These are phyloP conservation scores for Cervus canadensis DNA, from an alignment of 2,113 vertebrate species.

Conservation along the genomic window DNA sequence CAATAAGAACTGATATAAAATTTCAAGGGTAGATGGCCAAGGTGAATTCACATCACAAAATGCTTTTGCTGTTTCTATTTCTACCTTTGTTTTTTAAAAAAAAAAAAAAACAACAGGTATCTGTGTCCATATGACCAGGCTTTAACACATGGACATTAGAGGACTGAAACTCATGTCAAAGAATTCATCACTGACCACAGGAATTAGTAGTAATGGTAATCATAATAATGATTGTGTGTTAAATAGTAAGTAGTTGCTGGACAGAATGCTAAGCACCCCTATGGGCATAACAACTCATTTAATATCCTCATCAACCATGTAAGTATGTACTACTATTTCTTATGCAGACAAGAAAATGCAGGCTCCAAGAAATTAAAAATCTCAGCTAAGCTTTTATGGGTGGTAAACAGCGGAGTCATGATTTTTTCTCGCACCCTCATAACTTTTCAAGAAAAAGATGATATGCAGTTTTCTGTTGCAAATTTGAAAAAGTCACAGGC, in stretches of 20 bases:
- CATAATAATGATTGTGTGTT: background rate
- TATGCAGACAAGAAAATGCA: background rate
- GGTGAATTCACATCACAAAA: background rate
- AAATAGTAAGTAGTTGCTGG: background rate
- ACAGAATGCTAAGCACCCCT: background rate
- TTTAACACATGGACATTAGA: background rate
- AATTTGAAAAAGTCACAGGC: conserved; percentile 41
- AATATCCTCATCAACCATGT: background rate
- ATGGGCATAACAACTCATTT: background rate
- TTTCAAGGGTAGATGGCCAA: background rate
- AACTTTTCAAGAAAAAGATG: conserved; percentile 45
- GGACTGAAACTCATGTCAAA: background rate
- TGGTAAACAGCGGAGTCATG: conserved; percentile 41
- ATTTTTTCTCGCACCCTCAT: conserved; percentile 18
- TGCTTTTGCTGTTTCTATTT: background rate
- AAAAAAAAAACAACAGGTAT: background rate
- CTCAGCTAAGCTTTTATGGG: conserved; percentile 31
- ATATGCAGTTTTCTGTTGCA: conserved; percentile 22
- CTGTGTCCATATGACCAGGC: background rate
- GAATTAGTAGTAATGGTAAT: background rate
- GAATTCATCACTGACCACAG: background rate
- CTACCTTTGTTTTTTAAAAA: conserved; percentile 18
- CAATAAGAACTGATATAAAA: background rate
- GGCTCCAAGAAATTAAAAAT: conserved; percentile 4
- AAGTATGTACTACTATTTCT: background rate